phyloP scores from a whole-genome alignment of 2,888 invertebrate genomes.

The Kryphioiulus occultus region DNA sequence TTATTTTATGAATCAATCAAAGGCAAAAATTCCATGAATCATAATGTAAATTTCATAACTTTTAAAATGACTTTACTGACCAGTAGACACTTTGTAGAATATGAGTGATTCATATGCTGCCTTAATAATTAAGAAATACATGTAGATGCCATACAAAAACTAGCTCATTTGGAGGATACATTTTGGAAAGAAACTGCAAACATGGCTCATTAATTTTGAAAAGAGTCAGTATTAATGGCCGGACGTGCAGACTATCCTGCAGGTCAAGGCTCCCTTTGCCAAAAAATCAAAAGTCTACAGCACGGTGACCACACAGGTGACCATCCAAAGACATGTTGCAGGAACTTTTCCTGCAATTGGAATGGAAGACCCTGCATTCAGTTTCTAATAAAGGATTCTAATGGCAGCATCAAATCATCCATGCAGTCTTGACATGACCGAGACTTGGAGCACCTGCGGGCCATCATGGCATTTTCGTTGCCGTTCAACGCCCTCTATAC shows the following conservation, averaged over 20 bases:
- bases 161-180: not conserved
- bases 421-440: not conserved
- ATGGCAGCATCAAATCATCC: not conserved
- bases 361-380: no score
- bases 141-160: not conserved
- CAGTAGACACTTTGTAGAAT: no score
- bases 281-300: not conserved
- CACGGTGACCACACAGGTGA: not conserved
- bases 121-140: not conserved
- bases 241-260: not conserved
- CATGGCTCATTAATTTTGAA: not conserved
- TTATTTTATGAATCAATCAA: no score
- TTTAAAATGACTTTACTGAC: no score
- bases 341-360: no score
- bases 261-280: not conserved
- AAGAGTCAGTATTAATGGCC: not conserved
- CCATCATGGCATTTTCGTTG: not conserved
- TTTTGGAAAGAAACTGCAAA: not conserved
- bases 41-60: no score
- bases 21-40: no score
- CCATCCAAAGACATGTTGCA: not conserved
- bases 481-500: conserved; percentile 1
- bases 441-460: not conserved
- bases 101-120: no score
- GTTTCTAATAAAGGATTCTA: no score